Evolutionary conservation across 2,888 invertebrate species (phyloP).

Genomic region (Andrena flavipes): DNA sequence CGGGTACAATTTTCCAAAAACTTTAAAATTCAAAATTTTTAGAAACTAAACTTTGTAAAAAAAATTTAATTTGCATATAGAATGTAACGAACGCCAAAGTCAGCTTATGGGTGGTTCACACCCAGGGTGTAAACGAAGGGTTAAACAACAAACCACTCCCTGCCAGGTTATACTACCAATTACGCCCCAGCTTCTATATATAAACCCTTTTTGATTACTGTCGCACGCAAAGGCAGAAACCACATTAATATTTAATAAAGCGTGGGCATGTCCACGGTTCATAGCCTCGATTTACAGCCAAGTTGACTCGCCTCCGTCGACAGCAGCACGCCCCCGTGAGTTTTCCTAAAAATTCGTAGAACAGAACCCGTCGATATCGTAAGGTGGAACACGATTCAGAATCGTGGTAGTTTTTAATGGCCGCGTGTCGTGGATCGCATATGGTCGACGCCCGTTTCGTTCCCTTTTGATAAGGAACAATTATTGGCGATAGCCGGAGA

Average conservation of each 20-base stretch:
- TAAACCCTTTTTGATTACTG: not conserved
- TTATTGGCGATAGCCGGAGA: slow-evolving; percentile 71
- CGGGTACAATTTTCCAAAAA: too few species aligned
- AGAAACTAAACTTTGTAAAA: too few species aligned
- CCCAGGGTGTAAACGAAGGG: too few species aligned
- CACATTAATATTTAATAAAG: too few species aligned
- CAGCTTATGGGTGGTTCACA: too few species aligned
- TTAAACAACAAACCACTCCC: too few species aligned
- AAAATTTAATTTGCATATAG: too few species aligned
- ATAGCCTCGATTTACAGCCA: not conserved
- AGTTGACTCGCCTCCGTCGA: not conserved
- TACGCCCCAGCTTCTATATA: not conserved
- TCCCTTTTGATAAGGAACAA: slow-evolving; percentile 74
- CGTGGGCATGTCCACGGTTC: not conserved
- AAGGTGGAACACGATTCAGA: slow-evolving; percentile 1
- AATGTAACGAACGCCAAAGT: too few species aligned
- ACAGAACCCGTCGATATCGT: slow-evolving; percentile 4
- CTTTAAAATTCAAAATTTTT: too few species aligned
- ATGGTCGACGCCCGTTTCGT: slow-evolving; percentile 68
- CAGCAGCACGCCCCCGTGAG: not conserved
- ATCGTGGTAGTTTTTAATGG: slow-evolving; percentile 61
- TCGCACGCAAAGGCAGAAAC: not conserved
- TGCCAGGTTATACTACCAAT: not conserved
- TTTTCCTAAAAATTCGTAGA: slow-evolving; percentile 19
- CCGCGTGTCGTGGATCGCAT: slow-evolving; percentile 61